Evolutionary conservation across 2,113 vertebrate genomes (phyloP).

Genomic region (Campylomormyrus tamandua): DNA sequence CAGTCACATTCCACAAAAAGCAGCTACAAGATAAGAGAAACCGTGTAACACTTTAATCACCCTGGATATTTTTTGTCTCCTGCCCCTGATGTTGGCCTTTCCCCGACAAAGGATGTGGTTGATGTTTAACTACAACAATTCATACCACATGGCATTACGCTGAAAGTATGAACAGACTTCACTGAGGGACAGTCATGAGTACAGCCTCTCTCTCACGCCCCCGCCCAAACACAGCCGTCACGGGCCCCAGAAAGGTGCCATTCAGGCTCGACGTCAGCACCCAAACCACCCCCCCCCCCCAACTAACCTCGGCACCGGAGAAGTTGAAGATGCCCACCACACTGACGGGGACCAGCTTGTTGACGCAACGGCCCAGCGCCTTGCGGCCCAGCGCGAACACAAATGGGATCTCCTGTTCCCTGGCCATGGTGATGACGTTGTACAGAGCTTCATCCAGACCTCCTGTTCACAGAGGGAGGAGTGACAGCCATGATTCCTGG

Average conservation of each 20-base stretch:
- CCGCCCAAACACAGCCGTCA: background rate
- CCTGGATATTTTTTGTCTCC: background rate
- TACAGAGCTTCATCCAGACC: constrained; percentile 93
- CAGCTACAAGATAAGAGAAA: background rate
- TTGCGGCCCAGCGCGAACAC: constrained; percentile 94
- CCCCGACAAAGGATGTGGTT: background rate
- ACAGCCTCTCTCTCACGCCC: background rate
- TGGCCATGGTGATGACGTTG: constrained; percentile 94
- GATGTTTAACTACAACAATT: background rate
- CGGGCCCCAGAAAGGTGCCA: background rate
- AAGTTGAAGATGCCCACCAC: constrained; percentile 97
- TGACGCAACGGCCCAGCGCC: constrained; percentile 92
- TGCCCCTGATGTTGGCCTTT: background rate
- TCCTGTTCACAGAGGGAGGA: constrained; percentile 54
- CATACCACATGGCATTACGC: background rate
- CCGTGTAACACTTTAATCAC: background rate
- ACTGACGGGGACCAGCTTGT: constrained; percentile 94
- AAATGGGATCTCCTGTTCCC: constrained; percentile 96
- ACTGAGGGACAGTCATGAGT: background rate
- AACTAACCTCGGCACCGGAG: constrained; percentile 82
- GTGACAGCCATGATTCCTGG: background rate
- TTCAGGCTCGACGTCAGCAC: background rate
- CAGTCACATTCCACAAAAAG: background rate
- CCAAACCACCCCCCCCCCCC: background rate
- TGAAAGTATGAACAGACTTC: background rate